phyloP scores from a whole-genome alignment of 2,888 invertebrate genomes.

The Brachypterus glaber region DNA sequence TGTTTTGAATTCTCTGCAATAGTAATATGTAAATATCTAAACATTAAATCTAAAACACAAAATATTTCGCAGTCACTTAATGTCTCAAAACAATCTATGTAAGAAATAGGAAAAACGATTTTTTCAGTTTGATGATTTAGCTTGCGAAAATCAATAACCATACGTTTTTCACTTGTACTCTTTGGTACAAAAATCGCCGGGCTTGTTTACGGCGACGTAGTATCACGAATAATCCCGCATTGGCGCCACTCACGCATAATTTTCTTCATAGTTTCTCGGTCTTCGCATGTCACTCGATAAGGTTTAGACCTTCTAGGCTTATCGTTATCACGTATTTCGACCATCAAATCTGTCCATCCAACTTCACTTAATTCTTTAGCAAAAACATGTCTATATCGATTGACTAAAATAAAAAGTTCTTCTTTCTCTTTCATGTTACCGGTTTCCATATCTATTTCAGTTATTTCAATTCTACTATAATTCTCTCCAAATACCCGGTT shows the following conservation, averaged over 20 bases:
- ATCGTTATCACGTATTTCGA: conserved; percentile 13
- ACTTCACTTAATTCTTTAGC: neutral
- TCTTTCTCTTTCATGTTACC: conserved; percentile 1
- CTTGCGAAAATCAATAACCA: conserved; percentile 19
- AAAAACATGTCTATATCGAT: neutral
- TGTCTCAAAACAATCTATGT: conserved; percentile 11
- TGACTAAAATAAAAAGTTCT: neutral
- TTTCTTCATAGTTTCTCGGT: conserved; percentile 12
- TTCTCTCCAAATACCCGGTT: no score
- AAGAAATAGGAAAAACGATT: conserved; percentile 15
- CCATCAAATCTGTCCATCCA: conserved; percentile 4
- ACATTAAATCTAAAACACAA: conserved; percentile 1
- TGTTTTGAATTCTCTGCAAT: no score
- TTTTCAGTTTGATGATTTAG: conserved; percentile 16
- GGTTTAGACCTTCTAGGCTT: conserved; percentile 12
- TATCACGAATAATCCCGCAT: conserved; percentile 15
- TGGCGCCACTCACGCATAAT: conserved; percentile 15
- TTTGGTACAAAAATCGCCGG: conserved; percentile 18
- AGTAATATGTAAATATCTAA: no score
- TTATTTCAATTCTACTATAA: no score
- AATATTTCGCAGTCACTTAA: conserved; percentile 9
- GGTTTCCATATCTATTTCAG: no score
- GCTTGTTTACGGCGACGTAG: conserved; percentile 15
- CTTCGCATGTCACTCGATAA: conserved; percentile 10
- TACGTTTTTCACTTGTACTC: conserved; percentile 14